Evolutionary conservation across 2,113 vertebrate genomes (phyloP).

Genomic region (Calcarius ornatus): DNA sequence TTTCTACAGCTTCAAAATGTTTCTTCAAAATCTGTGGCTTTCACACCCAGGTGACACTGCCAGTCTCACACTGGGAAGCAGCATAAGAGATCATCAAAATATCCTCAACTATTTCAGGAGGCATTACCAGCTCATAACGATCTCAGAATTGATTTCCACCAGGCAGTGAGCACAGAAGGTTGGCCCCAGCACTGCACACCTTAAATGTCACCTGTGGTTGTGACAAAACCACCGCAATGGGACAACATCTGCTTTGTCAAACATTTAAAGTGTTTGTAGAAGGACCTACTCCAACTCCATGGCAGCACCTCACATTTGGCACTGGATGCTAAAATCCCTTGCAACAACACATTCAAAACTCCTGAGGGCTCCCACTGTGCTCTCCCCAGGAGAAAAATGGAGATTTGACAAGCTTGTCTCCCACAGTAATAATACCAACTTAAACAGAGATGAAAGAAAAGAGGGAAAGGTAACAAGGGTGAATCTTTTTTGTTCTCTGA

Average conservation of each 20-base stretch:
- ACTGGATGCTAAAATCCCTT: background rate
- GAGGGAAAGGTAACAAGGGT: background rate
- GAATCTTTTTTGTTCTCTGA: background rate
- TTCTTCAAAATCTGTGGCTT: background rate
- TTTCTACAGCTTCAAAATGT: background rate
- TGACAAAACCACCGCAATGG: background rate
- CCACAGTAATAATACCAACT: background rate
- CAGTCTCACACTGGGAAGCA: background rate
- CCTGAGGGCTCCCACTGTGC: background rate
- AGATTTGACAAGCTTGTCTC: background rate
- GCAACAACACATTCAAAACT: background rate
- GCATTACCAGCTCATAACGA: background rate
- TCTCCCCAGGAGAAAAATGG: background rate
- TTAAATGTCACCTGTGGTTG: fast-evolving
- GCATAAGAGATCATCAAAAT: background rate
- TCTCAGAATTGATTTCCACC: background rate
- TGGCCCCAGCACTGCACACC: fast-evolving
- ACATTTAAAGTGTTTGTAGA: background rate
- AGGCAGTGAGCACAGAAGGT: background rate
- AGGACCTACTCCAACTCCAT: background rate
- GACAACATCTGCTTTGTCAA: background rate
- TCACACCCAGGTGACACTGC: too few relatives aligned
- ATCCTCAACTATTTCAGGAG: background rate
- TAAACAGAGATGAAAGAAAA: background rate
- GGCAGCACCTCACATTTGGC: background rate